A percentile compares a stretch with the other conserved stretches of the same genome.
Evolutionary conservation across 2,888 invertebrate genomes (phyloP).

Genomic region (Omphaloscelis lunosa): DNA sequence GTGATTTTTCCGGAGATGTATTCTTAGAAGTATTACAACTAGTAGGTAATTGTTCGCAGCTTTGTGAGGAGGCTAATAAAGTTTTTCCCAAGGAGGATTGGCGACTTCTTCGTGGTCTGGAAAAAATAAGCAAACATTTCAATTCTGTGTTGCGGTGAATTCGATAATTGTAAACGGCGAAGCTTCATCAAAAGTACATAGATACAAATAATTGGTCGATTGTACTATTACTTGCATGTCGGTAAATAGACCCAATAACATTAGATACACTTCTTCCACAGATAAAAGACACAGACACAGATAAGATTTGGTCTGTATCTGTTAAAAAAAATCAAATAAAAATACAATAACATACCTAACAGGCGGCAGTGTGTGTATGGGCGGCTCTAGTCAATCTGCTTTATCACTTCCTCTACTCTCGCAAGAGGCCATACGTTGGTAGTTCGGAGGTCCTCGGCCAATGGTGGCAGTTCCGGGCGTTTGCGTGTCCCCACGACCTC

Average conservation of each 20-base stretch:
- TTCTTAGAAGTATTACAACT: constrained; percentile 85
- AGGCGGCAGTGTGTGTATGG: constrained; percentile 90
- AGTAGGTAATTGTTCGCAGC: constrained; percentile 86
- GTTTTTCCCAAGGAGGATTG: constrained; percentile 85
- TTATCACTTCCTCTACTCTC: constrained; percentile 95
- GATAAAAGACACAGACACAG: too few relatives aligned
- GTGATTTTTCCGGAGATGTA: constrained; percentile 85
- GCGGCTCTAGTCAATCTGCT: constrained; percentile 96
- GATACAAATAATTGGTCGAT: not conserved
- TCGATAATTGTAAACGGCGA: not conserved
- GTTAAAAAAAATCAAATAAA: not conserved
- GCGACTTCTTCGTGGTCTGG: constrained; percentile 88
- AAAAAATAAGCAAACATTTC: constrained; percentile 60
- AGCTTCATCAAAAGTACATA: not conserved
- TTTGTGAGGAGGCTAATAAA: constrained; percentile 83
- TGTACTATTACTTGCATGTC: not conserved
- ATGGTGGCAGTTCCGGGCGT: constrained; percentile 94
- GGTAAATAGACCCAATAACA: not conserved
- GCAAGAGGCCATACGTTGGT: constrained; percentile 96
- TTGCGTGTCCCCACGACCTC: constrained; percentile 91
- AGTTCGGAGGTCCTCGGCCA: constrained; percentile 93
- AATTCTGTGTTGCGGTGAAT: constrained; percentile 2
- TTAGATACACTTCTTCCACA: not conserved
- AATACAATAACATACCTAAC: constrained; percentile 74
- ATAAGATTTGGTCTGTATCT: not conserved